Conservation (phyloP, 1,140 invertebrate species). For the Atta colombica region DNA sequence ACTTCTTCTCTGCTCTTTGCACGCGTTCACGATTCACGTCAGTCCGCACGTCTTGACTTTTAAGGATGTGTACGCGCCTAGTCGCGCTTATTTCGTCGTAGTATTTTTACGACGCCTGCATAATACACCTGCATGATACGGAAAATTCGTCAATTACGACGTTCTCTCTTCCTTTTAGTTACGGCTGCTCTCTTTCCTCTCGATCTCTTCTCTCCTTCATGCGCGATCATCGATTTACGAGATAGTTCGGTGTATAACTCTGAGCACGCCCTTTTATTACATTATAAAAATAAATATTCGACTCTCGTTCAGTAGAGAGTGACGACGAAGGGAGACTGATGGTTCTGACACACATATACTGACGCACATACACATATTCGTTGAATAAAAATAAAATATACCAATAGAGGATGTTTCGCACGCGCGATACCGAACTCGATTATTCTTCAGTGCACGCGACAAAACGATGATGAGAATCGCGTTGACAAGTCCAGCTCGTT, state of each 20-base stretch:
- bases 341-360: background rate
- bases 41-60: conserved; percentile 1
- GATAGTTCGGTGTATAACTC: background rate
- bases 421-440: background rate
- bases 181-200: background rate
- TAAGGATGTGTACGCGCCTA: conserved; percentile 1
- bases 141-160: conserved; percentile 22
- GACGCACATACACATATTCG: background rate
- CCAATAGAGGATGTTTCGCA: conserved; percentile 21
- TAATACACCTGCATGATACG: conserved; percentile 21
- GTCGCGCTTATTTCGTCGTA: background rate
- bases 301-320: background rate
- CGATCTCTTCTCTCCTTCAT: background rate
- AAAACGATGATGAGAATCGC: conserved; percentile 33
- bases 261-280: conserved; percentile 35
- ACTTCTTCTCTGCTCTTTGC: conserved; percentile 12
- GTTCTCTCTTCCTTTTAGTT: background rate
- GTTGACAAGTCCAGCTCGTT: conserved; percentile 32
- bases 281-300: conserved; percentile 66
- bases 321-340: background rate
- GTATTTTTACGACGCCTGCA: conserved; percentile 38
- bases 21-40: conserved; percentile 8
- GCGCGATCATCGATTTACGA: conserved; percentile 49
- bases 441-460: conserved; percentile 43
- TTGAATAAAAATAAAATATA: conserved; percentile 55